phyloP scores from a whole-genome alignment of 2,113 vertebrate genomes.

The Tylochromis polylepis region DNA sequence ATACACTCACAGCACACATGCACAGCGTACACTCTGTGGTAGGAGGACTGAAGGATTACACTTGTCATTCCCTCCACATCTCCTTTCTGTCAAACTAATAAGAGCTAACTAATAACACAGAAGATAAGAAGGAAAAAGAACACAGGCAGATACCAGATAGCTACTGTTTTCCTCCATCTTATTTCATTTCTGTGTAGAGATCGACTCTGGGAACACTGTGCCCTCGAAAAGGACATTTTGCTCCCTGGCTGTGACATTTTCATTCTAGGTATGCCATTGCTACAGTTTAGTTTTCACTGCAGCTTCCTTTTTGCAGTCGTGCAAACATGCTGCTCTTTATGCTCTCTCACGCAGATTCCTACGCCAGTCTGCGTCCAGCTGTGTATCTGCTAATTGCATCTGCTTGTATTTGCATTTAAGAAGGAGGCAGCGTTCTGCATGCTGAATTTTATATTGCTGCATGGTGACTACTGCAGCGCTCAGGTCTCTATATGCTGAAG shows the following conservation, averaged over 20 bases:
- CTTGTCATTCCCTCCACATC: neutral
- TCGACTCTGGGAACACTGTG: neutral
- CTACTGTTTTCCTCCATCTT: neutral
- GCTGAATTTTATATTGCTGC: neutral
- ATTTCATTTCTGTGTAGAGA: neutral
- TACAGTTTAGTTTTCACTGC: neutral
- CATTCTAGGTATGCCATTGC: neutral
- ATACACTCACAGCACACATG: neutral
- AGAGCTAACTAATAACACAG: neutral
- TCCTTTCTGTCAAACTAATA: slow-evolving; percentile 11
- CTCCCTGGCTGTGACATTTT: slow-evolving; percentile 12
- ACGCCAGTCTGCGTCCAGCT: neutral
- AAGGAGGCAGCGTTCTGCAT: neutral
- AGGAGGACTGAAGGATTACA: slow-evolving; percentile 1
- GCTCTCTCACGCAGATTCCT: neutral
- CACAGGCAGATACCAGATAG: neutral
- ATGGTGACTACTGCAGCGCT: neutral
- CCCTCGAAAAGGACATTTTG: neutral
- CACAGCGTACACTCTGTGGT: neutral
- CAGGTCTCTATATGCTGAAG: neutral
- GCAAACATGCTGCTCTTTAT: neutral
- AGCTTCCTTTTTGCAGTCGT: neutral
- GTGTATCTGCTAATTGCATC: neutral
- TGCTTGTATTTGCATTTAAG: neutral
- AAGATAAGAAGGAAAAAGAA: neutral